These are phyloP conservation scores for Rhipidura dahli DNA, from an alignment of 2,113 vertebrate genomes.

Conservation along the genomic window DNA sequence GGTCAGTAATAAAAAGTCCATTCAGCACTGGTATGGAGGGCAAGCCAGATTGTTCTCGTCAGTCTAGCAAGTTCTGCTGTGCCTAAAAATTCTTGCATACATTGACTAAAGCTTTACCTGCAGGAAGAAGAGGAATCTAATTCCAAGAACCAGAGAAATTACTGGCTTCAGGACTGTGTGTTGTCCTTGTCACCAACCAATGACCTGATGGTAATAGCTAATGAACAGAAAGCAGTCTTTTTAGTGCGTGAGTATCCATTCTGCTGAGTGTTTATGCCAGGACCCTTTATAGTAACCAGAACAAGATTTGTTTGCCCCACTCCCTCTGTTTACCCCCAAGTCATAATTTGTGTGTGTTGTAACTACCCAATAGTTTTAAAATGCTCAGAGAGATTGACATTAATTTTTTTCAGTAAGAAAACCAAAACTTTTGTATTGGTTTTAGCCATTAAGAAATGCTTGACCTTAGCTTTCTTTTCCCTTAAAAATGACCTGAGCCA, in stretches of 20 bases:
- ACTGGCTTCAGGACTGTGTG: conserved; percentile 92
- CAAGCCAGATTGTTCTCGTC: not conserved
- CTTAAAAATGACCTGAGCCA: not conserved
- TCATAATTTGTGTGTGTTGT: not conserved
- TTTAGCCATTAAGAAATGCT: not conserved
- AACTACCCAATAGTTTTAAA: not conserved
- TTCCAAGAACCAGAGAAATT: conserved; percentile 68
- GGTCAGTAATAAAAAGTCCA: not conserved
- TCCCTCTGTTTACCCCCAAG: not conserved
- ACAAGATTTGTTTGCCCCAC: not conserved
- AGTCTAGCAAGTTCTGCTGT: not conserved
- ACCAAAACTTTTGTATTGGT: not conserved
- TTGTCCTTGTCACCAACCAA: conserved; percentile 92
- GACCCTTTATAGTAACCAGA: not conserved
- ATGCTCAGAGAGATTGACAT: not conserved
- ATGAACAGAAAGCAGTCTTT: conserved; percentile 90
- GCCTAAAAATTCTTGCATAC: not conserved
- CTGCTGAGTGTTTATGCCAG: not conserved
- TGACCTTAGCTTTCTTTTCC: not conserved
- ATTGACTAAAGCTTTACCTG: not conserved
- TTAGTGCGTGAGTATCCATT: conserved; percentile 81
- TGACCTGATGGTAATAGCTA: conserved; percentile 92
- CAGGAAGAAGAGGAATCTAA: conserved; percentile 75
- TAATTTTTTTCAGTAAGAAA: not conserved
- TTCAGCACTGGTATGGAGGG: not conserved